Evolutionary conservation across 2,888 invertebrate genomes (phyloP), one percentile per base, ranked within the genome.

Genomic region (Lypha dubia): DNA sequence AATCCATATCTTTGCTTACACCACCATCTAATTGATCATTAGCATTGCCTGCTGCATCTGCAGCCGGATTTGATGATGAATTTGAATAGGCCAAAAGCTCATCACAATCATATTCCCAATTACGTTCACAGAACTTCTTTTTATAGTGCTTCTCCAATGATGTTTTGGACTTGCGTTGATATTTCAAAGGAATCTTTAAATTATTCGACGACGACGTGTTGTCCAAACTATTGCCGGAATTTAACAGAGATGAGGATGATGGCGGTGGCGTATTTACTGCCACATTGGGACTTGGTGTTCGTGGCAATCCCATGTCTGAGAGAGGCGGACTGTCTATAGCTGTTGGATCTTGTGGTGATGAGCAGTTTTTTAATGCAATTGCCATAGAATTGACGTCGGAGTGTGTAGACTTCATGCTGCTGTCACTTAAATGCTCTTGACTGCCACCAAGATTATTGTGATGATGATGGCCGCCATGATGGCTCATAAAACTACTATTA

Each of bases 51-150:
- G 89, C 89, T 1, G 91, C 91, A 87, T 91, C 91, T 13, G 91
- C 91, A 1, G 91, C 90, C 7, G 84, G 71, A 2, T 79, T 82
- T 17, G 83, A 85, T 15, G 87, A 86, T 9, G 89, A 89, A 73
- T 90, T 90, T 5, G 90, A 90, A 81, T 90, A 90, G 15, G 89
- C 88, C 81, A 91, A 67, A 63, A 90, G 71, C 44, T 91, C 91
- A 79, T 89, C 91, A 75, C 91, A 91, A 83, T 91, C 91, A 79
- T 90, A 92, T 93, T 94, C 95, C 95, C 95, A 91, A 93, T 95
- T 93, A 94, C 96, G 89, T 94, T 96, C 95, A 93, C 96, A 96
- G 93, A 95, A 96, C 90, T 96, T 96, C 93, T 97, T 97, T 93
- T 97, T 97, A 92, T 96, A 97, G 92, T 96, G 96, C 88, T 95